Percentiles rank a stretch among this genome's conserved stretches.
Evolutionary conservation across 2,888 invertebrate genomes (phyloP).

Genomic region (Epirrhoe tristata): DNA sequence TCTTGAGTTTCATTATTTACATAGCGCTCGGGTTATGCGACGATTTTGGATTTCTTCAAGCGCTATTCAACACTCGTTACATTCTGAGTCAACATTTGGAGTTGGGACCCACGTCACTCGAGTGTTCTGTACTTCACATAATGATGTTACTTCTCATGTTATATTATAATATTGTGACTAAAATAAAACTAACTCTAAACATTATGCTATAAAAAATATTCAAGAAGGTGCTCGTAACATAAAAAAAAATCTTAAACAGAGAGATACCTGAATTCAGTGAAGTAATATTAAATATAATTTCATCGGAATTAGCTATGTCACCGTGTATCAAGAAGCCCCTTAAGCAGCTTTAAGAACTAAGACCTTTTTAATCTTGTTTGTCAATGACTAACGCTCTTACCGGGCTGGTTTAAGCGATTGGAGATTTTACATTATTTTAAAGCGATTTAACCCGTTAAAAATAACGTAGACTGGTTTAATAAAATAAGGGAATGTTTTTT

Average conservation of each 20-base stretch:
- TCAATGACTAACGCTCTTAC: conserved; percentile 50
- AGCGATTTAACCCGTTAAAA: neutral
- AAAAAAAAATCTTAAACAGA: neutral
- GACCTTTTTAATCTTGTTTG: conserved; percentile 58
- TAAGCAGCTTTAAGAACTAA: conserved; percentile 45
- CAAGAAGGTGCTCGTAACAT: neutral
- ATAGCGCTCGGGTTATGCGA: conserved; percentile 53
- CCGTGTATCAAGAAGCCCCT: conserved; percentile 47
- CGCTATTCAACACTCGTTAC: conserved; percentile 34
- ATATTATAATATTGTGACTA: neutral
- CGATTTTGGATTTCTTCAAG: conserved; percentile 46
- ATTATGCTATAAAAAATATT: neutral
- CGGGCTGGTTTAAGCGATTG: conserved; percentile 50
- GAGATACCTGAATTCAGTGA: neutral
- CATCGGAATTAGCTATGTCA: conserved; percentile 15
- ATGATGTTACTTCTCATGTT: conserved; percentile 2
- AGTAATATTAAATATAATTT: neutral
- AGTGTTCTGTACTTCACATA: conserved; percentile 8
- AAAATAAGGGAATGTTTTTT: neutral
- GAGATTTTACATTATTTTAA: conserved; percentile 16
- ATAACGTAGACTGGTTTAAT: neutral
- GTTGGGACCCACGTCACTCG: conserved; percentile 18
- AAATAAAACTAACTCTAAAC: neutral
- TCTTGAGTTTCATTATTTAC: conserved; percentile 66
- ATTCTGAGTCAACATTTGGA: conserved; percentile 35